A percentile compares a stretch with the other conserved stretches of the same genome.
These are phyloP conservation scores for Porites divaricata DNA, from an alignment of 92 coral and sea anemone genomes.

Conservation along the genomic window DNA sequence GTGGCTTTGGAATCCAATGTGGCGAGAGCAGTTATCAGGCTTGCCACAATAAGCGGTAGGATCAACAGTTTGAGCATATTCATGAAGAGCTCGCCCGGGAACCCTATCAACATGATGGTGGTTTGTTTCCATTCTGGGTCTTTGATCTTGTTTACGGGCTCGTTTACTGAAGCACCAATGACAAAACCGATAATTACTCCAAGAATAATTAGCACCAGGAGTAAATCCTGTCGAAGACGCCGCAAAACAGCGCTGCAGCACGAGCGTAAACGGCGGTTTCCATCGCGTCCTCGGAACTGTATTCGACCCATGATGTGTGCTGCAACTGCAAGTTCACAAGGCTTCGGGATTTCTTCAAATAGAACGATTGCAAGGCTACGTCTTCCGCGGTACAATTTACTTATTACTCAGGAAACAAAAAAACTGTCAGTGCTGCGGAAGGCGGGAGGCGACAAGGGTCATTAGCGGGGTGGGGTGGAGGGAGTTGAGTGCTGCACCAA, in stretches of 20 bases:
- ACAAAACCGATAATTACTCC: conserved; percentile 87
- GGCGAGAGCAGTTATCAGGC: conserved; percentile 86
- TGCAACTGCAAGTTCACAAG: neutral
- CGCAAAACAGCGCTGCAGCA: conserved; percentile 49
- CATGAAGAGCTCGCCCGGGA: conserved; percentile 95
- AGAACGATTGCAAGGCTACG: too few relatives aligned
- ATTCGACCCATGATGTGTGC: conserved; percentile 10
- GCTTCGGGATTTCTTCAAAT: neutral
- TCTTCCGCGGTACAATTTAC: too few relatives aligned
- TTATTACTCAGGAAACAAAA: too few relatives aligned
- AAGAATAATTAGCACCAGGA: conserved; percentile 74
- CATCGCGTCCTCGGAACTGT: neutral
- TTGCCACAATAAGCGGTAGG: conserved; percentile 87
- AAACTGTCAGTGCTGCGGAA: too few relatives aligned
- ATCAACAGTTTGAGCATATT: conserved; percentile 88
- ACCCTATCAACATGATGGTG: conserved; percentile 84
- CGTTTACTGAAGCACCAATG: conserved; percentile 76
- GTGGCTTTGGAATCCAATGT: conserved; percentile 89
- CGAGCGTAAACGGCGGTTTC: conserved; percentile 13
- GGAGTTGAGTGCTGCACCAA: too few relatives aligned
- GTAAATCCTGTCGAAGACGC: conserved; percentile 72
- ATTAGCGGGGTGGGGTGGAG: too few relatives aligned
- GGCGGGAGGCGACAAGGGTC: too few relatives aligned
- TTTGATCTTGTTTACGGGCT: conserved; percentile 73
- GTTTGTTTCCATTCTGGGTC: conserved; percentile 76